phyloP scores from a whole-genome alignment of 1,140 invertebrate species.

The Drosophila lacertosa region DNA sequence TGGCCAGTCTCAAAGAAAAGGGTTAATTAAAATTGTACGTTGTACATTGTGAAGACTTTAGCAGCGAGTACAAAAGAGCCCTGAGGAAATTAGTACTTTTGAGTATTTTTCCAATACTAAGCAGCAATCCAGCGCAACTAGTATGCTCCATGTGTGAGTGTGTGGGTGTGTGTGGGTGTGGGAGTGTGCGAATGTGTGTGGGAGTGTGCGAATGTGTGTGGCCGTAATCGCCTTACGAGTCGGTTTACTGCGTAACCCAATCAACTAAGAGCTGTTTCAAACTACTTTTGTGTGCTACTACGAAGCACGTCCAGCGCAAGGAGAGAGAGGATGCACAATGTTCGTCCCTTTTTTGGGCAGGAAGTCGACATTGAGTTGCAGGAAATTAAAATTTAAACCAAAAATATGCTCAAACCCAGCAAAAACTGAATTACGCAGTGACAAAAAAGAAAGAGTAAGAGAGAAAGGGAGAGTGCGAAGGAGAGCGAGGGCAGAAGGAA shows the following conservation, averaged over 20 bases:
- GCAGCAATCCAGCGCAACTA: too few species aligned
- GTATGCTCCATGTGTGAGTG: neutral
- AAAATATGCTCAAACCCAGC: constrained; percentile 49
- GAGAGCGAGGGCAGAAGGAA: neutral
- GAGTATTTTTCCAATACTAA: constrained; percentile 27
- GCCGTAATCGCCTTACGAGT: constrained; percentile 29
- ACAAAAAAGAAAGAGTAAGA: neutral
- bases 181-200: too few species aligned
- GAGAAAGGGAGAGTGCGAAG: neutral
- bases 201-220: neutral
- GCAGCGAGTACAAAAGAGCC: neutral
- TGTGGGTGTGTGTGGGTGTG: too few species aligned
- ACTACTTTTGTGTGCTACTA: neutral
- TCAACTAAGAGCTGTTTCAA: constrained; percentile 32
- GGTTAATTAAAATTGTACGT: constrained; percentile 38
- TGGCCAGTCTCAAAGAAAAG: constrained; percentile 27
- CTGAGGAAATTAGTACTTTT: neutral
- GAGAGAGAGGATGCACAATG: constrained; percentile 7
- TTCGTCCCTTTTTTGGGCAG: constrained; percentile 6
- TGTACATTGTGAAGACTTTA: constrained; percentile 24
- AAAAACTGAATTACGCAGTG: constrained; percentile 64
- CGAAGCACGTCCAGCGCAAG: constrained; percentile 9
- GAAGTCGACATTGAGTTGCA: constrained; percentile 71
- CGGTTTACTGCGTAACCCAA: constrained; percentile 26
- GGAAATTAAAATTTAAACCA: constrained; percentile 75